Evolutionary conservation across 2,113 vertebrate genomes (phyloP).

Genomic region (Lamprologus sp.): DNA sequence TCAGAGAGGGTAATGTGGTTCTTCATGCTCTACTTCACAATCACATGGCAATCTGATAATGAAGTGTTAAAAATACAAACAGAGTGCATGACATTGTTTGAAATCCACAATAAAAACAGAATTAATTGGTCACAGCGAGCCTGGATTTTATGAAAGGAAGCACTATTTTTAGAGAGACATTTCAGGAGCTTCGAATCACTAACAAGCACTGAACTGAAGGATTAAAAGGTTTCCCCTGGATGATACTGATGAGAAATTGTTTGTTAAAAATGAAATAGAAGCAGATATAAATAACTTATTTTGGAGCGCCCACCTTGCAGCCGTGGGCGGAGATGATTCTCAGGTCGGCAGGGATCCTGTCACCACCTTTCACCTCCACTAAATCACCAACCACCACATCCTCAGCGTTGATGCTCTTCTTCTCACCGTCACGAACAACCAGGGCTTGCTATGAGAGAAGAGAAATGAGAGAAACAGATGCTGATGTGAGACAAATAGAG

Average conservation of each 20-base stretch:
- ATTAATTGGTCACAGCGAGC: neutral
- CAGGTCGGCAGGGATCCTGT: conserved; percentile 93
- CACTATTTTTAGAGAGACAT: neutral
- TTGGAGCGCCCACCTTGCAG: conserved; percentile 80
- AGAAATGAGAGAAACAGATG: neutral
- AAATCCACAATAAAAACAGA: neutral
- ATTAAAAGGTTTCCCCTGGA: neutral
- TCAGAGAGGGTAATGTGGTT: neutral
- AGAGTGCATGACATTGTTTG: neutral
- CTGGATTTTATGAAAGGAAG: neutral
- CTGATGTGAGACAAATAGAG: neutral
- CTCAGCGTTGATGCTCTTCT: conserved; percentile 89
- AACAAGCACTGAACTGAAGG: neutral
- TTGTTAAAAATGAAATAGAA: neutral
- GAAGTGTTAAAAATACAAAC: neutral
- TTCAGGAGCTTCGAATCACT: neutral
- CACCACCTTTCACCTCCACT: conserved; percentile 95
- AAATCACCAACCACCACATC: conserved; percentile 89
- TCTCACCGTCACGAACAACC: conserved; percentile 91
- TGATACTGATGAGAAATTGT: neutral
- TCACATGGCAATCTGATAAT: neutral
- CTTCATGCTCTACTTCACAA: neutral
- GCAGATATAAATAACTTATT: neutral
- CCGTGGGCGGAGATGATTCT: conserved; percentile 91
- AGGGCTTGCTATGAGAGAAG: conserved; percentile 84